Percentiles rank a stretch among this genome's conserved stretches.
Conservation (phyloP, 2,888 invertebrate species). For the Amphipoea oculea region DNA sequence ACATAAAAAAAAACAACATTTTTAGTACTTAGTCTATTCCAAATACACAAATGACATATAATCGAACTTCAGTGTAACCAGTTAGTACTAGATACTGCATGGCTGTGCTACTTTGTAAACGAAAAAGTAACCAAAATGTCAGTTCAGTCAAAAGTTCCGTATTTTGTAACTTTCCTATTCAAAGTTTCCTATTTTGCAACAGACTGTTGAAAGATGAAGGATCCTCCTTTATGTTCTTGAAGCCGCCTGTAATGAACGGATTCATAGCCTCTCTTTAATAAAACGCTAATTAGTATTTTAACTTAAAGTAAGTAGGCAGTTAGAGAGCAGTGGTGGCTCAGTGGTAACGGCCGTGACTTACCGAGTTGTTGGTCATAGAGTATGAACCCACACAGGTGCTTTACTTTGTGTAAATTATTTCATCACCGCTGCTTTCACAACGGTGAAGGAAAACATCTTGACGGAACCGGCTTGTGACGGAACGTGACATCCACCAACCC, state of each 20-base stretch:
- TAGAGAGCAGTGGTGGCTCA: neutral
- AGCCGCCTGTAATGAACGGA: neutral
- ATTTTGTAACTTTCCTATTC: slow-evolving; percentile 4
- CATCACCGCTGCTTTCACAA: too few species aligned
- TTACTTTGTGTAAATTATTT: too few species aligned
- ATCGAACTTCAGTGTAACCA: neutral
- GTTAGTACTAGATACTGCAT: neutral
- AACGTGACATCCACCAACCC: too few species aligned
- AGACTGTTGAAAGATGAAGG: neutral
- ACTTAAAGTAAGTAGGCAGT: neutral
- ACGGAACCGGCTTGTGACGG: too few species aligned
- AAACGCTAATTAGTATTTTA: slow-evolving; percentile 1
- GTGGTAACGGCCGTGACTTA: too few species aligned
- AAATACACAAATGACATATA: neutral
- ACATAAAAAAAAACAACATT: neutral
- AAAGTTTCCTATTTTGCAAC: neutral
- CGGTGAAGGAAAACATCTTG: too few species aligned
- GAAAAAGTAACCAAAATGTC: neutral
- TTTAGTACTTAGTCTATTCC: neutral
- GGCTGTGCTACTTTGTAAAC: neutral
- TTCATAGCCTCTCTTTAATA: neutral
- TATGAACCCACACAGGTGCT: too few species aligned
- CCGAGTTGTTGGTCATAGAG: too few species aligned
- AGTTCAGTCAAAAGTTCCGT: slow-evolving; percentile 3
- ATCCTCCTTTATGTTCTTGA: neutral